Percentiles rank a stretch among this genome's conserved stretches.
These are phyloP conservation scores for Aphodius sticticus DNA, from an alignment of 2,888 invertebrate species.

Conservation along the genomic window DNA sequence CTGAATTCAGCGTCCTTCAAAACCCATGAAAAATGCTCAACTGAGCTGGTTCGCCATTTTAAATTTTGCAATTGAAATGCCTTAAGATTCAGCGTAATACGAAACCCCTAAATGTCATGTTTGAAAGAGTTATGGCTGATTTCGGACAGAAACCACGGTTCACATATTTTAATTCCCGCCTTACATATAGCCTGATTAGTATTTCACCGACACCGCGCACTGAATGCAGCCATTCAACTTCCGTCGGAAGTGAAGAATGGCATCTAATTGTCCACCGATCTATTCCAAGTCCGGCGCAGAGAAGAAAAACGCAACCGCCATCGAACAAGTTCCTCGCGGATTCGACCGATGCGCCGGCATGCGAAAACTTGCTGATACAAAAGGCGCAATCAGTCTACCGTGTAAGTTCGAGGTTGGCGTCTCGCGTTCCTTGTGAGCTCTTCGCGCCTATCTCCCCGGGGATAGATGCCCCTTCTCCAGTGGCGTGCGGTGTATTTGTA, in stretches of 20 bases:
- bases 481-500: no score
- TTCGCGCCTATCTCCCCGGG: conserved; percentile 42
- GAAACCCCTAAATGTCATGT: no score
- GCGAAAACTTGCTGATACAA: conserved; percentile 42
- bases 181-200: background rate
- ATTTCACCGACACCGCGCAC: background rate
- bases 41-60: no score
- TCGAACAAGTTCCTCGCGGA: background rate
- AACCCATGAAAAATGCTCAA: no score
- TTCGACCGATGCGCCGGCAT: background rate
- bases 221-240: background rate
- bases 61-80: no score
- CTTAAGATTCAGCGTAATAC: no score
- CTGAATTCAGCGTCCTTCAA: no score
- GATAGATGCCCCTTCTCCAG: conserved; percentile 27
- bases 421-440: conserved; percentile 35
- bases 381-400: conserved; percentile 44
- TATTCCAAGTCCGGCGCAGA: background rate
- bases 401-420: conserved; percentile 39
- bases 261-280: background rate
- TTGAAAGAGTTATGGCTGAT: no score
- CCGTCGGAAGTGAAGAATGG: background rate
- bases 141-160: no score
- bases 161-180: no score
- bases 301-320: background rate